These are phyloP conservation scores for Elaphurus davidianus DNA, from an alignment of 2,113 vertebrate genomes.

Conservation along the genomic window DNA sequence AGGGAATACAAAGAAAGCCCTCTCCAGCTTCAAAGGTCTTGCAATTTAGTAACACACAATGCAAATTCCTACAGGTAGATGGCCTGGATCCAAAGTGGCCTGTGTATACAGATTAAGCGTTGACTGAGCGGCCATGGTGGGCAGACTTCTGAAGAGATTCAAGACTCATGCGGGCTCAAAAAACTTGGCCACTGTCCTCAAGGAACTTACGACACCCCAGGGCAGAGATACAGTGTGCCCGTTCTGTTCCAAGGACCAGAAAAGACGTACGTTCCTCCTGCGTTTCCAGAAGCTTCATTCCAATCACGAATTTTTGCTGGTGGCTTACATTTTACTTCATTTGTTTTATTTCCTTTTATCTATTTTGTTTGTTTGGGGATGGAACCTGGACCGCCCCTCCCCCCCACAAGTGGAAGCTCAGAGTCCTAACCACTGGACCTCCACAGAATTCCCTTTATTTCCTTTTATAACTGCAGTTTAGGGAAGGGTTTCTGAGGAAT, in stretches of 20 bases:
- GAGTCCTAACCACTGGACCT: neutral
- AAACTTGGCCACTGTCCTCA: neutral
- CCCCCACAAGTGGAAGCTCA: neutral
- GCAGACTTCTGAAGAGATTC: neutral
- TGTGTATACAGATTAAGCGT: neutral
- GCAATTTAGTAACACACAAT: constrained; percentile 23
- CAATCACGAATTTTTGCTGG: neutral
- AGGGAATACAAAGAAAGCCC: constrained; percentile 16
- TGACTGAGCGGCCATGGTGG: neutral
- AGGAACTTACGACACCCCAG: neutral
- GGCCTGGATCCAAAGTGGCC: constrained; percentile 34
- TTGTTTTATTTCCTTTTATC: neutral
- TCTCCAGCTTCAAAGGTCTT: constrained; percentile 8
- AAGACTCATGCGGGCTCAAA: neutral
- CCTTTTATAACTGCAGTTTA: neutral
- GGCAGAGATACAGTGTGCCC: neutral
- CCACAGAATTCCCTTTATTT: neutral
- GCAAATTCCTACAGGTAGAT: constrained; percentile 44
- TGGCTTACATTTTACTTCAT: neutral
- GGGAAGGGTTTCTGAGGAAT: neutral
- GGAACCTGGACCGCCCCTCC: neutral
- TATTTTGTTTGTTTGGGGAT: neutral
- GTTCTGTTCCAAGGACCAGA: neutral
- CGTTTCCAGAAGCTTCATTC: neutral
- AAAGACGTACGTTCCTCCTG: neutral